phyloP scores from a whole-genome alignment of 2,888 invertebrate genomes.

The Phoenoteleia sp. region DNA sequence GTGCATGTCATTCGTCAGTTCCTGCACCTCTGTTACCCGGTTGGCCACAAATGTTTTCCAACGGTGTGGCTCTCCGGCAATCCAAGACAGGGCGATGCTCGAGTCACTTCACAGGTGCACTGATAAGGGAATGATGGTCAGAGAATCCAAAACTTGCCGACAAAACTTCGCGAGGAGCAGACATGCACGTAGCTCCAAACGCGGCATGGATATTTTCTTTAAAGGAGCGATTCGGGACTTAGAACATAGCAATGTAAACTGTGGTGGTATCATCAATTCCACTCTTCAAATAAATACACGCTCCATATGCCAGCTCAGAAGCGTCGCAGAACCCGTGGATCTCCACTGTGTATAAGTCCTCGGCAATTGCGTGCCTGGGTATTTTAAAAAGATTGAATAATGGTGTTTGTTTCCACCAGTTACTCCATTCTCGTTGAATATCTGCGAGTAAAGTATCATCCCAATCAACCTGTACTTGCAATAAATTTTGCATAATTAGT shows the following conservation, averaged over 20 bases:
- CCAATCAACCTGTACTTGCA: too few relatives aligned
- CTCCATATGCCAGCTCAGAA: conserved; percentile 13
- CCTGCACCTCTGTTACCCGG: conserved; percentile 13
- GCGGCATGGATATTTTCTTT: too few relatives aligned
- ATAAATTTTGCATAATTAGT: too few relatives aligned
- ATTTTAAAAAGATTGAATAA: conserved; percentile 26
- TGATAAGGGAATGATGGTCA: background rate
- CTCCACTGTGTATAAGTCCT: background rate
- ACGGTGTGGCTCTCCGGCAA: background rate
- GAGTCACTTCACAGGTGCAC: conserved; percentile 75
- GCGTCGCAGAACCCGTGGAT: conserved; percentile 30
- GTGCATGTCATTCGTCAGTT: background rate
- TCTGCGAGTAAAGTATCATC: too few relatives aligned
- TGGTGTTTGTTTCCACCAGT: background rate
- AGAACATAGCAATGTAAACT: background rate
- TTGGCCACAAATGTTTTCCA: conserved; percentile 33
- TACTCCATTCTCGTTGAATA: too few relatives aligned
- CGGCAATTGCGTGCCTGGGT: background rate
- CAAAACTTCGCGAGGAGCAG: conserved; percentile 1
- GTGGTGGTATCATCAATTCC: background rate
- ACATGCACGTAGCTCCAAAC: too few relatives aligned
- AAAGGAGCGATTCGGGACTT: background rate
- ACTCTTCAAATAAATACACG: conserved; percentile 5
- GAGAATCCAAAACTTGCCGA: background rate
- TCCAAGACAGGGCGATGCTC: conserved; percentile 55